phyloP scores from a whole-genome alignment of 1,140 invertebrate species.

The Cotesia glomerata region DNA sequence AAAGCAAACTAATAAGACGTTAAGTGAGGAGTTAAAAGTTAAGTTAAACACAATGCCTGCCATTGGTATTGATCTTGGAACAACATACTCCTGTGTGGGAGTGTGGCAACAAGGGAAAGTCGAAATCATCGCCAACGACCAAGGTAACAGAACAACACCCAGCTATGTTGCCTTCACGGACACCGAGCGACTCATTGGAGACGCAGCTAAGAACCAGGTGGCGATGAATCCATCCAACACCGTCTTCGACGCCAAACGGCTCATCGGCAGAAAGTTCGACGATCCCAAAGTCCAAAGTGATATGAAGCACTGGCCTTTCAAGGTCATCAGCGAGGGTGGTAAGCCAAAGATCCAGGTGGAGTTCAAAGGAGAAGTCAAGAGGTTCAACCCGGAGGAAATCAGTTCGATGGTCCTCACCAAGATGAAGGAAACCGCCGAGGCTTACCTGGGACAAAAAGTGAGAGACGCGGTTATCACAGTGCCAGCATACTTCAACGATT shows the following conservation, averaged over 20 bases:
- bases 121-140: constrained; percentile 88
- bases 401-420: constrained; percentile 84
- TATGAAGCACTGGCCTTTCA: constrained; percentile 75
- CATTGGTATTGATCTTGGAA: constrained; percentile 75
- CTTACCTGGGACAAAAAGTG: constrained; percentile 59
- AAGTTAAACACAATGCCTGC: constrained; percentile 60
- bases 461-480: constrained; percentile 66
- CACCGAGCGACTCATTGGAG: constrained; percentile 62
- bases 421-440: constrained; percentile 75
- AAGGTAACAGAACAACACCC: constrained; percentile 85
- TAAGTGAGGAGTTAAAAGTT: constrained; percentile 9
- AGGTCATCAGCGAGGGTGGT: constrained; percentile 67
- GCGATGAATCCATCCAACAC: constrained; percentile 75
- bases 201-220: constrained; percentile 73
- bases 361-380: constrained; percentile 77
- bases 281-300: constrained; percentile 74
- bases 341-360: constrained; percentile 72
- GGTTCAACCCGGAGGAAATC: constrained; percentile 79
- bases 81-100: constrained; percentile 78
- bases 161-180: constrained; percentile 89
- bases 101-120: constrained; percentile 81
- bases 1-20: constrained; percentile 23
- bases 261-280: constrained; percentile 67
- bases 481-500: constrained; percentile 77
- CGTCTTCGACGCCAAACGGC: constrained; percentile 64